Conservation (phyloP, 2,113 vertebrate species). For the Notechis scutatus region DNA sequence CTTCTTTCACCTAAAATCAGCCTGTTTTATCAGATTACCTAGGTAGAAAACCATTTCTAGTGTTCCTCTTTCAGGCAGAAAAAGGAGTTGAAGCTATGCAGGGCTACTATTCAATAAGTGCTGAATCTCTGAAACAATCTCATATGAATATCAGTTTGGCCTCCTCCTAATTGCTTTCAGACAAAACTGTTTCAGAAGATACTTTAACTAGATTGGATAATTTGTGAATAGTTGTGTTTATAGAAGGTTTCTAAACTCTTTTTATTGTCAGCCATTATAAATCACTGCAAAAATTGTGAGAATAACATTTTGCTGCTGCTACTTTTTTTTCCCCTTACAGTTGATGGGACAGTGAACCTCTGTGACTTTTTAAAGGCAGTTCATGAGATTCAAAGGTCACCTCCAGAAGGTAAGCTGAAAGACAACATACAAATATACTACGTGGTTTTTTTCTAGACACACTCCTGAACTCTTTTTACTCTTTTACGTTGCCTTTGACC, state of each 20-base stretch:
- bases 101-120: not conserved
- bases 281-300: not conserved
- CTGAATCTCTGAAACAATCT: not conserved
- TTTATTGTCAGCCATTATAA: not conserved
- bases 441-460: not conserved
- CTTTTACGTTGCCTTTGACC: not conserved
- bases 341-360: slow-evolving; percentile 15
- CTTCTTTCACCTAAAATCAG: not conserved
- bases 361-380: slow-evolving; percentile 9
- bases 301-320: not conserved
- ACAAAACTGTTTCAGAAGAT: not conserved
- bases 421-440: not conserved
- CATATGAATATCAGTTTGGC: not conserved
- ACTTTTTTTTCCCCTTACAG: slow-evolving; percentile 1
- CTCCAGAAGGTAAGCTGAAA: slow-evolving; percentile 28
- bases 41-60: not conserved
- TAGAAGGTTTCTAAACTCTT: not conserved
- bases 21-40: not conserved
- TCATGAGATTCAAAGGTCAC: slow-evolving; percentile 14
- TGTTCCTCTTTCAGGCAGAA: not conserved
- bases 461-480: not conserved
- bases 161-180: not conserved
- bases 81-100: not conserved
- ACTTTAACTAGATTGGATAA: not conserved
- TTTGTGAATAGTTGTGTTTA: not conserved